Evolutionary conservation across 2,888 invertebrate species (phyloP).

Genomic region (Acheta domesticus): DNA sequence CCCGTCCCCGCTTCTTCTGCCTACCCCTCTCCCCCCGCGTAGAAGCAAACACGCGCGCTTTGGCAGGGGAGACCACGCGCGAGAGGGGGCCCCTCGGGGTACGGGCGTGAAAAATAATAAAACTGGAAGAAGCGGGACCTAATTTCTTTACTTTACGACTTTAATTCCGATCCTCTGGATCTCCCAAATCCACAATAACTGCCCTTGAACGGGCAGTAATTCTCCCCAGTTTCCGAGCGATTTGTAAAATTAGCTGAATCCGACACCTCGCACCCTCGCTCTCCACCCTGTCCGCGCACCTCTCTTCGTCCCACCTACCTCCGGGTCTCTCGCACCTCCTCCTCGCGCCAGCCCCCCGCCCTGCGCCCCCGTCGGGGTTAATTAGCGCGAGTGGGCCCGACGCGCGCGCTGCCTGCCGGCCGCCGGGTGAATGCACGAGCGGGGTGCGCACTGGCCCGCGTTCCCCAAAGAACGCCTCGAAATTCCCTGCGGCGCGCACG

Average conservation of each 20-base stretch:
- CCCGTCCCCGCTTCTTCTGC: not conserved
- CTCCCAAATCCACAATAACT: not conserved
- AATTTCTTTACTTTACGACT: conserved; percentile 9
- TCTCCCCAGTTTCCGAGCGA: not conserved
- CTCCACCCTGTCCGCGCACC: not conserved
- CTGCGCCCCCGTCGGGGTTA: not conserved
- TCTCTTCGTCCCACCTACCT: not conserved
- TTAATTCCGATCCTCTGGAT: not conserved
- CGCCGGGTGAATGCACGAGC: too few species aligned
- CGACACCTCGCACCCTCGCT: not conserved
- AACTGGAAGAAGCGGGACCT: not conserved
- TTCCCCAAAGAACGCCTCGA: too few species aligned
- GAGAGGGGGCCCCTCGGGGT: not conserved
- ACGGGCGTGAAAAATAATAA: not conserved
- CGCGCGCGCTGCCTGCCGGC: not conserved
- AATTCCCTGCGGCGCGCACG: too few species aligned
- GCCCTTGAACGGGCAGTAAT: not conserved
- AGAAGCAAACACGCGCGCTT: too few species aligned
- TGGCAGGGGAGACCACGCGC: too few species aligned
- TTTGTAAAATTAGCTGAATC: conserved; percentile 1
- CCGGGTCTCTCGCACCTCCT: not conserved
- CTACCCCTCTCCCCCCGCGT: too few species aligned
- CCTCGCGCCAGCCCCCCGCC: not conserved
- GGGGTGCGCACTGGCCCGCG: too few species aligned
- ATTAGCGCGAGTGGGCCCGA: not conserved